Evolutionary conservation across 2,113 vertebrate genomes (phyloP).

Genomic region (Callaeas wilsoni): DNA sequence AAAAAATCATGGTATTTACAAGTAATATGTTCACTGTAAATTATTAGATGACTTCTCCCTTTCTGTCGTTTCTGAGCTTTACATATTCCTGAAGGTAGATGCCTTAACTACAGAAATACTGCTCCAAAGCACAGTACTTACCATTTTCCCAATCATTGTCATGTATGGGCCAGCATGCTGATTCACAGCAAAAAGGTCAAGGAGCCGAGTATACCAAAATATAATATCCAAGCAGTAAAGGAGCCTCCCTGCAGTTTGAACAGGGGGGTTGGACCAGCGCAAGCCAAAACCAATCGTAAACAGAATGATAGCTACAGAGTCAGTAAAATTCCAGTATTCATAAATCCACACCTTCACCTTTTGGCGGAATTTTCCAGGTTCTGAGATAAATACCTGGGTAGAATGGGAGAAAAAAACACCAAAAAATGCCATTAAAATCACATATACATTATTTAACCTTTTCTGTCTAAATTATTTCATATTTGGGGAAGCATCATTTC

Average conservation of each 20-base stretch:
- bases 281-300: slow-evolving; percentile 84
- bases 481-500: not conserved
- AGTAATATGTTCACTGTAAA: not conserved
- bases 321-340: slow-evolving; percentile 95
- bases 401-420: not conserved
- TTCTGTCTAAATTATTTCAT: not conserved
- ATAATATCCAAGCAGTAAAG: slow-evolving; percentile 93
- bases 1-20: not conserved
- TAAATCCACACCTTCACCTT: slow-evolving; percentile 95
- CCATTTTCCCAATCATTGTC: slow-evolving; percentile 98
- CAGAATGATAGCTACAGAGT: slow-evolving; percentile 85
- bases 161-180: slow-evolving; percentile 93
- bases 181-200: slow-evolving; percentile 94
- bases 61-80: not conserved
- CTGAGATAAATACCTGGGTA: slow-evolving; percentile 86
- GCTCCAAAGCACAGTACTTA: slow-evolving; percentile 51
- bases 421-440: not conserved
- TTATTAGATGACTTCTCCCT: not conserved
- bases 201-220: slow-evolving; percentile 92
- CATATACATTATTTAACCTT: not conserved
- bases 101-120: not conserved
- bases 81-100: not conserved
- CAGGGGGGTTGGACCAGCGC: slow-evolving; percentile 74
- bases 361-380: slow-evolving; percentile 86
- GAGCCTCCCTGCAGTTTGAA: slow-evolving; percentile 78